Evolutionary conservation across 2,888 invertebrate genomes (phyloP), one percentile per base, ranked within the genome.

Genomic region (Galerucella calmariensis): DNA sequence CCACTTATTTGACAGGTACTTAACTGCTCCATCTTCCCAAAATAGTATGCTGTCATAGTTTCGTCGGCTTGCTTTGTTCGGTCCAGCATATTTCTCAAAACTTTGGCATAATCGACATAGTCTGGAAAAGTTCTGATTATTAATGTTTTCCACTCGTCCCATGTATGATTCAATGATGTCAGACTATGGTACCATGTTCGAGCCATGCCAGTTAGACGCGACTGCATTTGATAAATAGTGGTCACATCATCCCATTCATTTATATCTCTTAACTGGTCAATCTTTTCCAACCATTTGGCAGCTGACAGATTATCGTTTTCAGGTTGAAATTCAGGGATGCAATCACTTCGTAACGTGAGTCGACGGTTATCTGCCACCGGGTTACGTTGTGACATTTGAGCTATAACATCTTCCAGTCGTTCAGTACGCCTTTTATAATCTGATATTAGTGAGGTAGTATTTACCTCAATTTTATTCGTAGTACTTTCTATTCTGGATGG

Each of bases 111-210:
- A 48, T 79, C 77, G 14, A 63, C 51, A 66, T 77, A 69, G 35
- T 78, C 74, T 4, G 78, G 75, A 66, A 80, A 79, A 9, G 79
- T 69, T 73, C 73, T 80, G 2, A 41, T 65, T n/a, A 80, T 61
- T 24, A 79, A n/a, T 9, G 10, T 51, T 61, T 79, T 79, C 78
- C 77, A 80, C 41, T 79, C 79, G 11, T 8, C 14, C 79, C 80
- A 81, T 11, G 79, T 77, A 67, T 70, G 67, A 41, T 77, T 67
- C 48, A 69, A 77, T 9, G 53, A 41, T 9, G 67, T 27, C 41
- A 80, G 69, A 58, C 76, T 76, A 59, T 80, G 75, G 35, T 79
- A 80, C 81, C 80, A 81, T 2, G 65, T 76, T 69, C 67, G 74
- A 5, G 81, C 79, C 74, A 80, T 75, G 4, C 80, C 81, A 12